Evolutionary conservation across 2,888 invertebrate species (phyloP), one percentile per base, ranked within the genome.

Genomic region (Crioceris asparagi): DNA sequence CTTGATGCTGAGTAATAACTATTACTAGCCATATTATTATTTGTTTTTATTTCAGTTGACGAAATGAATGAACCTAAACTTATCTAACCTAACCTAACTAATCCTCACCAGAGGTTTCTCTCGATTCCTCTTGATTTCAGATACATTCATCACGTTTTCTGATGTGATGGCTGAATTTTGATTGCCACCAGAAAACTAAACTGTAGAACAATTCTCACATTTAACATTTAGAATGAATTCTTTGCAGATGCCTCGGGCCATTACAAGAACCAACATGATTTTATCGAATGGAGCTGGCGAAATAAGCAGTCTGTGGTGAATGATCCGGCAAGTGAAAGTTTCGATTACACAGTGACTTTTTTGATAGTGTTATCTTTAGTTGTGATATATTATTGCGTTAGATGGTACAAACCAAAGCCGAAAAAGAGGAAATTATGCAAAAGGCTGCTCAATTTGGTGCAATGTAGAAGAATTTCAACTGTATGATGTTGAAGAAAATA

Each of bases 201-300:
- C n/a, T n/a, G n/a, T n/a, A 16, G 41, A 39, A 36, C 41, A 35
- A 18, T 39, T 31, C 39, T 43, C 14, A 30, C 44, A 55, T 49
- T 48, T 56, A 54, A 59, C 48, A 39, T n/a, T 41, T 47, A 59
- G 59, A 51, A 46, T 59, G 50, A 51, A n/a, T n/a, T n/a, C 35
- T 31, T 61, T 56, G 40, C 55, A 63, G 64, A 63, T 53, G 57
- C 58, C 21, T 57, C 60, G 59, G 73, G 70, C 35, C 66, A 66
- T 8, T 72, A 70, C 8, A 68, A 64, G 14, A 71, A 70, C 41
- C 65, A 68, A 7, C n/a, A n/a, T n/a, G 74, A 72, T 3, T 62
- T 71, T 11, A 50, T 54, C 25, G 53, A 53, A 30, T 68, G 71
- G 44, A 70, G 69, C 11, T 75, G 74, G 75, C 65, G 73, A 5